Conservation (phyloP, 2,888 invertebrate species). For the Tetragonula carbonaria region DNA sequence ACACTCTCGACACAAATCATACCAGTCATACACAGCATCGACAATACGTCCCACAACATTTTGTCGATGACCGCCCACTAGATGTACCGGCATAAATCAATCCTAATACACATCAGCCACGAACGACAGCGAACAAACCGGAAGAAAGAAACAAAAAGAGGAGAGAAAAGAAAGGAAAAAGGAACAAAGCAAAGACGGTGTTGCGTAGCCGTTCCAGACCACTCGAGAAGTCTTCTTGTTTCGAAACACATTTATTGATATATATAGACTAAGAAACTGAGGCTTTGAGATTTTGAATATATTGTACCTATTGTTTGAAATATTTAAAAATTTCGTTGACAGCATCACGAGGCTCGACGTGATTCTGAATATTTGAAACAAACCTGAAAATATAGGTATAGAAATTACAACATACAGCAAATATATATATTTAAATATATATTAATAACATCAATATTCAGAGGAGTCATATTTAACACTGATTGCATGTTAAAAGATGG, state of each 20-base stretch:
- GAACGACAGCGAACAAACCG: slow-evolving; percentile 20
- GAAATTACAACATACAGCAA: not conserved
- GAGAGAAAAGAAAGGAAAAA: slow-evolving; percentile 1
- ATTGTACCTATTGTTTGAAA: not conserved
- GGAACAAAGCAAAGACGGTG: slow-evolving; percentile 28
- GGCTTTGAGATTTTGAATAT: not conserved
- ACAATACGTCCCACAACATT: slow-evolving; percentile 29
- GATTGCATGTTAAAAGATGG: not conserved
- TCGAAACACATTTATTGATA: slow-evolving; percentile 48
- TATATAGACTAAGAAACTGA: not conserved
- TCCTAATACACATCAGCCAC: slow-evolving; percentile 36
- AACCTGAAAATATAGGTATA: not conserved
- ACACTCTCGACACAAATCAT: not conserved
- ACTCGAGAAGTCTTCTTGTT: slow-evolving; percentile 9
- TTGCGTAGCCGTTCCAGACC: slow-evolving; percentile 12
- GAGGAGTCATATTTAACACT: too few relatives aligned
- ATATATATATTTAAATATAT: not conserved
- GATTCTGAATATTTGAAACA: not conserved
- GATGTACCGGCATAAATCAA: slow-evolving; percentile 47
- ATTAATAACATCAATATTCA: too few relatives aligned
- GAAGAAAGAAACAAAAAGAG: slow-evolving; percentile 10
- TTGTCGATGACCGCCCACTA: slow-evolving; percentile 27
- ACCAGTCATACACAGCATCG: slow-evolving; percentile 6
- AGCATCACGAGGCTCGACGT: not conserved
- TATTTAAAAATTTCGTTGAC: not conserved